Evolutionary conservation across 1,140 invertebrate genomes (phyloP), one percentile per base, ranked within the genome.

Genomic region (Zeugodacus cucurbitae): DNA sequence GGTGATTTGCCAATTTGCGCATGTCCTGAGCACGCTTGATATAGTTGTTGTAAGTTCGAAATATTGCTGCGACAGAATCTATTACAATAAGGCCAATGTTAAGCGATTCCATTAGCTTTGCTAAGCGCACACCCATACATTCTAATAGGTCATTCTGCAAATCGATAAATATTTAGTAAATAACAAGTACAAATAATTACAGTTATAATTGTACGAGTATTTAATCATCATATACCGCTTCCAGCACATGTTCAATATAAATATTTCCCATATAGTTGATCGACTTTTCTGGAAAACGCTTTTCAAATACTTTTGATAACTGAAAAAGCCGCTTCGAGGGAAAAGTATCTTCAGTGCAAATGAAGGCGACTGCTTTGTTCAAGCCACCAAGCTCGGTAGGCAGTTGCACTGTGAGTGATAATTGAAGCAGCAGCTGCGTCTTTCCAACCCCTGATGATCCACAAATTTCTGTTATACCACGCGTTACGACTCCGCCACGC

Each of bases 361-460:
- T 96, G 90, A 96, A 97, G 29, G 96, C 94, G 10, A 95, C 96
- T 88, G 96, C 96, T 95, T 90, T 89, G 86, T 89, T 90, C 64
- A 93, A 87, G 10, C 93, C 93, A 22, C 92, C 93, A 32, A 92
- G 48, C 10, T 90, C 67, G 1, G 29, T 2, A 8, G 91, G 91
- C 44, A 94, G 70, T 88, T 94, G 94, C 20, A 93, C 90, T n/a
- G 91, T 90, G 17, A 94, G 67, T 58, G 95, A 94, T 6, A 97
- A 91, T 93, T 98, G 97, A 41, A 98, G 92, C 90, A 96, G 96
- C 22, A 98, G 90, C 93, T 98, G 98, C 1, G 97, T 97, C 94
- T 98, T 98, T 26, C 97, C 97, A 90, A 95, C 95, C 11, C 96
- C 96, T 94, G 97, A 96, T 92, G 96, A 95, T 20, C 97, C 98